A percentile compares a stretch with the other conserved stretches of the same genome.
Conservation (phyloP, 2,113 vertebrate genomes). For the Tupaia chinensis region DNA sequence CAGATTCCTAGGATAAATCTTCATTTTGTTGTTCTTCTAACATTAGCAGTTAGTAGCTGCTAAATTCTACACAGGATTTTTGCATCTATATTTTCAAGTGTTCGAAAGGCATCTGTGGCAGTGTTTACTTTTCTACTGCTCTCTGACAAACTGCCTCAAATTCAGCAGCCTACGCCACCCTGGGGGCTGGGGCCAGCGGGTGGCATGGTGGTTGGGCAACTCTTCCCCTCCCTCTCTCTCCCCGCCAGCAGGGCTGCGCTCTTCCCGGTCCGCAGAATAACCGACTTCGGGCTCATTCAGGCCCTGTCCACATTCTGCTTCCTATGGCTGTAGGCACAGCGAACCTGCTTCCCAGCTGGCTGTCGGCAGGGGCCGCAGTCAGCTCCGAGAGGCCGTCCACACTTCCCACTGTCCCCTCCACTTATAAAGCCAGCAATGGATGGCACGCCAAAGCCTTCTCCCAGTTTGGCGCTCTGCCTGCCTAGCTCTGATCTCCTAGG, state of each 20-base stretch:
- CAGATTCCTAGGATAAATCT: background rate
- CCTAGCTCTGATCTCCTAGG: background rate
- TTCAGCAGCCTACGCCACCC: background rate
- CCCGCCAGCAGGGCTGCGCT: background rate
- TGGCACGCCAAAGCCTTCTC: background rate
- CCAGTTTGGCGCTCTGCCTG: background rate
- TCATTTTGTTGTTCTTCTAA: background rate
- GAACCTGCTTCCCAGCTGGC: background rate
- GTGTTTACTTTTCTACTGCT: background rate
- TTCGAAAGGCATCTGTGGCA: background rate
- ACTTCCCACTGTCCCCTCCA: accelerated
- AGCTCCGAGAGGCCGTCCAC: background rate
- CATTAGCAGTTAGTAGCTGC: background rate
- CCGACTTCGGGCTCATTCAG: background rate
- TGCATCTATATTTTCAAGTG: background rate
- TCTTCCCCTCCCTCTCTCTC: too few relatives aligned
- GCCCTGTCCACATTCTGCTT: background rate
- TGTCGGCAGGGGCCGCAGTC: background rate
- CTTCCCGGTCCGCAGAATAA: background rate
- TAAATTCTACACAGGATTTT: background rate
- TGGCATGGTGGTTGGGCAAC: too few relatives aligned
- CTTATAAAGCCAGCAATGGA: background rate
- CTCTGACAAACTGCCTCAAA: background rate
- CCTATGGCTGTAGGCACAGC: background rate
- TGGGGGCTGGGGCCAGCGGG: too few relatives aligned